Conservation (phyloP, 2,888 invertebrate species). For the Calameuta filiformis region DNA sequence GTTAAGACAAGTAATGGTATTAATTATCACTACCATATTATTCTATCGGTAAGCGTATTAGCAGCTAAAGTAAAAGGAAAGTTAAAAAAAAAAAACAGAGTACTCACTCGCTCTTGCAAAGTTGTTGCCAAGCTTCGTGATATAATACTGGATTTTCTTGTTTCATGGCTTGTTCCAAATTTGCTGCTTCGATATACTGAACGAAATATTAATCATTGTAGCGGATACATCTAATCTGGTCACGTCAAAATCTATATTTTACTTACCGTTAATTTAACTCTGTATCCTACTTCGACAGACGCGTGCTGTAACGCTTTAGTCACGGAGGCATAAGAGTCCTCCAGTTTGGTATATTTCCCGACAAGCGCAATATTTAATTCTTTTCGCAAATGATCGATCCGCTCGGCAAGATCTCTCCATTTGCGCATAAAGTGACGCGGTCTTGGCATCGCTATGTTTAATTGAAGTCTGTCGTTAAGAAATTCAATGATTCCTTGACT, state of each 20-base stretch:
- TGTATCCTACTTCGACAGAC: constrained; percentile 84
- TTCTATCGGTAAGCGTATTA: background rate
- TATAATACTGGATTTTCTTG: constrained; percentile 83
- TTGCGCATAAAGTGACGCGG: constrained; percentile 82
- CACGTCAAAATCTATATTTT: background rate
- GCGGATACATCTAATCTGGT: background rate
- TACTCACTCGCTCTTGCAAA: constrained; percentile 87
- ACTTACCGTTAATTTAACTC: constrained; percentile 79
- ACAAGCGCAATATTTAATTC: constrained; percentile 92
- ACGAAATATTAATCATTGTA: constrained; percentile 4
- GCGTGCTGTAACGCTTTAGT: constrained; percentile 96
- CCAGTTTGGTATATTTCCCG: constrained; percentile 95
- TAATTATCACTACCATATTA: constrained; percentile 9
- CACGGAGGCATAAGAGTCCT: constrained; percentile 97
- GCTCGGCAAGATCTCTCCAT: constrained; percentile 90
- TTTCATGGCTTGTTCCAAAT: constrained; percentile 82
- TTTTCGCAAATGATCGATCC: constrained; percentile 84
- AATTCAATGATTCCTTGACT: constrained; percentile 89
- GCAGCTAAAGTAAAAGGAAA: background rate
- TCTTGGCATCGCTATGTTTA: constrained; percentile 75
- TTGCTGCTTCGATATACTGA: constrained; percentile 90
- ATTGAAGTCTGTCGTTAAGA: constrained; percentile 82
- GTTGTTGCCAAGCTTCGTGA: constrained; percentile 92
- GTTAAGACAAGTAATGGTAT: constrained; percentile 15
- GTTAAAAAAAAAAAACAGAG: background rate